Conservation (phyloP, 2,888 invertebrate genomes). For the Xestia xanthographa region DNA sequence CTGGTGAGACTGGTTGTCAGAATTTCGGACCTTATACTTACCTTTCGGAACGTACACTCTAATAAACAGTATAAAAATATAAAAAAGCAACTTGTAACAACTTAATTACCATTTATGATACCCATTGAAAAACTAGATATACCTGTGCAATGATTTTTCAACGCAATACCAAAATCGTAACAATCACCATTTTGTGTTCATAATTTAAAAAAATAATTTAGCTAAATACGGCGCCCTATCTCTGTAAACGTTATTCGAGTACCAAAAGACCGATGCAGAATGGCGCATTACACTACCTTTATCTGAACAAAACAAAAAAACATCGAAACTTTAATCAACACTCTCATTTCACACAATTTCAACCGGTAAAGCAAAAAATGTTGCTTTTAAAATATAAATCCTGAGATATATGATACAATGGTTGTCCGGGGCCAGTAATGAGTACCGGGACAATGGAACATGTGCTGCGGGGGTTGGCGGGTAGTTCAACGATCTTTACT, state of each 20-base stretch:
- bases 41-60: not conserved
- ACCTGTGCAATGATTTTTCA: not conserved
- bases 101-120: not conserved
- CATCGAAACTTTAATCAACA: slow-evolving; percentile 42
- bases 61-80: not conserved
- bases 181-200: not conserved
- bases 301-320: not conserved
- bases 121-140: not conserved
- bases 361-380: slow-evolving; percentile 37
- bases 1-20: too few relatives aligned
- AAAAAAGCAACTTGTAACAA: not conserved
- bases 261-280: not conserved
- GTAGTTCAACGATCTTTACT: slow-evolving; percentile 17
- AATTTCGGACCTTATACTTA: too few relatives aligned
- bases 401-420: slow-evolving; percentile 58
- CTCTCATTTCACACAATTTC: slow-evolving; percentile 43
- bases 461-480: slow-evolving; percentile 32
- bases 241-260: not conserved
- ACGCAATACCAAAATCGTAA: not conserved
- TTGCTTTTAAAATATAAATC: slow-evolving; percentile 51
- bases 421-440: slow-evolving; percentile 58
- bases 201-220: not conserved
- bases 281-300: not conserved
- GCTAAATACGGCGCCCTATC: too few relatives aligned
- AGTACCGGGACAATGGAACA: slow-evolving; percentile 60